Base-by-base conservation (phyloP, 2,888 invertebrate species). In the Venusia cambrica region DNA sequence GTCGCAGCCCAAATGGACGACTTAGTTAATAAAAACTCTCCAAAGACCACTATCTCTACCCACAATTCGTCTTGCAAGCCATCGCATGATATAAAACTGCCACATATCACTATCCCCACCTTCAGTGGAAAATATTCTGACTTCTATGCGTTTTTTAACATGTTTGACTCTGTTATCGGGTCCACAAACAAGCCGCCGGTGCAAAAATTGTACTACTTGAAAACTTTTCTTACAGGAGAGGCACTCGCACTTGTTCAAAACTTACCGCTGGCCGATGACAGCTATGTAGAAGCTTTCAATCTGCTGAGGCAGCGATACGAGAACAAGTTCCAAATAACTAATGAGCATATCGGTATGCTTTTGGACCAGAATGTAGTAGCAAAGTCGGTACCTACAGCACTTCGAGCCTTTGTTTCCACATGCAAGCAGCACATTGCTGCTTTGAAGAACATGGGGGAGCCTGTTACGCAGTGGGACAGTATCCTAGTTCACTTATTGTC, bases 351-450 rank as follows among this genome's bases (percentile, higher is more conserved):
- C 2, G 9, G 9, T 6, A 16, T 16, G 9, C 15, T 16, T 5
- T 4, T 26, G 9, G 26, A 26, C 2, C 8, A 16, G 9, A 15
- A 15, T 8, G 16, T 5, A 3, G 8, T 26, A 3, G n/a, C 26
- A 8, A 5, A 5, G 5, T 26, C 16, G 9, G 3, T 9, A 4
- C 15, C 16, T 2, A 8, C 8, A 16, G 11, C 4, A 9, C 10
- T 26, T n/a, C 26, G 16, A 10, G 10, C 7, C 2, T 16, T 26
- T 16, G 16, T 16, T 2, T 15, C 26, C 2, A 11, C 7, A 2
- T 15, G 16, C 13, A 24, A 29, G 8, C 29, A 29, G 7, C 19
- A 29, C 4, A 13, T 29, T 4, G 29, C 29, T 1, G 29, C 29
- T 5, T 6, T 29, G 2, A 19, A 13, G 7, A 29, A 29, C 5